A percentile compares a stretch with the other conserved stretches of the same genome.
These are phyloP conservation scores for Myrmecobius fasciatus DNA, from an alignment of 2,113 vertebrate species.

Conservation along the genomic window DNA sequence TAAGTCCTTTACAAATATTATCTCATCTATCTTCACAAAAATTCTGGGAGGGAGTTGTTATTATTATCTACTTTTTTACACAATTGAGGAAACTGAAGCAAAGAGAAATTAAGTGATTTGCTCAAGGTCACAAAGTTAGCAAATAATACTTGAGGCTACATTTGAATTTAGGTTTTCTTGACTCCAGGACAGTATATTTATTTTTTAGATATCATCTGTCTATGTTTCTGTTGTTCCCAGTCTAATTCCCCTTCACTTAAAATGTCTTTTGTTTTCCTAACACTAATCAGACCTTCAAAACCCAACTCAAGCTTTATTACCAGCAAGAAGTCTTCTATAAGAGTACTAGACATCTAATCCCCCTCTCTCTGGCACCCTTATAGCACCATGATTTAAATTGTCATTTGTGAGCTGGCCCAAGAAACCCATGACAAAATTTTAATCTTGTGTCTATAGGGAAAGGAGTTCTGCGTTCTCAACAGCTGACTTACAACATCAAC, in stretches of 20 bases:
- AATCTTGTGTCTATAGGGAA: background rate
- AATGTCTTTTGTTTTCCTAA: background rate
- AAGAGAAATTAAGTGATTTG: background rate
- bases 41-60: background rate
- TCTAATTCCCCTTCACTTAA: background rate
- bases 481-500: background rate
- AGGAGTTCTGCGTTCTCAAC: background rate
- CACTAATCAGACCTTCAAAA: background rate
- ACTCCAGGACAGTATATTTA: background rate
- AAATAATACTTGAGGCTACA: background rate
- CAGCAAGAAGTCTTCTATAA: no score
- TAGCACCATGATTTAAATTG: no score
- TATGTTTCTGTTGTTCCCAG: background rate
- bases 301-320: background rate
- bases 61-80: background rate
- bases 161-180: background rate
- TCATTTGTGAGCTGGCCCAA: no score
- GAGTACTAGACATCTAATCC: no score
- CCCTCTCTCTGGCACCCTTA: no score
- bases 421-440: background rate
- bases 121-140: background rate
- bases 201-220: background rate
- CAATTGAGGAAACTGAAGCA: background rate
- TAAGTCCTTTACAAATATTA: background rate
- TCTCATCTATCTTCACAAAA: background rate